Percentiles rank a stretch among this genome's conserved stretches.
Evolutionary conservation across 2,113 vertebrate genomes (phyloP).

Genomic region (Datnioides undecimradiatus): DNA sequence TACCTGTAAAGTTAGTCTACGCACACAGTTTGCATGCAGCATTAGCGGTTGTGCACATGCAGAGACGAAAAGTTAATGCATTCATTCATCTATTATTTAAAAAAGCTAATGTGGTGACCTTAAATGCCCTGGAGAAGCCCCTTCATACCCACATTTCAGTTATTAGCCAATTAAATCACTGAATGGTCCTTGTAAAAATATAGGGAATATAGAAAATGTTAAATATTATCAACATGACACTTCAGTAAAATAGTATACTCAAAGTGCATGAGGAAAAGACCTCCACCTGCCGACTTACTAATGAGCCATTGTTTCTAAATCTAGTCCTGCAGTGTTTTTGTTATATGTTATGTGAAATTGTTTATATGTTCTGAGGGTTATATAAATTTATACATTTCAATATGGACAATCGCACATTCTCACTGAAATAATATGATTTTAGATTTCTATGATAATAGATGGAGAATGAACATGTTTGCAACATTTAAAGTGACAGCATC

Average conservation of each 20-base stretch:
- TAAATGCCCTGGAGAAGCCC: slow-evolving; percentile 51
- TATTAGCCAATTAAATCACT: slow-evolving; percentile 54
- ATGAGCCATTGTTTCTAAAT: neutral
- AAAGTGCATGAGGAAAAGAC: no score
- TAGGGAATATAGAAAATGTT: slow-evolving; percentile 5
- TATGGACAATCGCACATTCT: neutral
- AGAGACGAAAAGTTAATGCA: slow-evolving; percentile 52
- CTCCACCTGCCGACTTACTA: neutral
- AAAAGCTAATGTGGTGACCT: slow-evolving; percentile 58
- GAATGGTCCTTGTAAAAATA: no score
- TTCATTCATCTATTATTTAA: slow-evolving; percentile 61
- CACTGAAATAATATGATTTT: neutral
- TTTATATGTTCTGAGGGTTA: neutral
- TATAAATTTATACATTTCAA: neutral
- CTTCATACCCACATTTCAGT: slow-evolving; percentile 47
- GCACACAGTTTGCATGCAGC: slow-evolving; percentile 13
- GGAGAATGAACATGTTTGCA: neutral
- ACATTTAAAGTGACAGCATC: neutral
- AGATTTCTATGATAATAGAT: slow-evolving; percentile 1
- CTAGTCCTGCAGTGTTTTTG: neutral
- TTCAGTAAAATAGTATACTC: slow-evolving; percentile 1
- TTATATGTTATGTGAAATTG: neutral
- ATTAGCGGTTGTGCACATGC: slow-evolving; percentile 1
- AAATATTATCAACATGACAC: slow-evolving; percentile 4
- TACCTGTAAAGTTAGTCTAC: slow-evolving; percentile 18